Percentiles rank a stretch among this genome's conserved stretches.
Conservation (phyloP, 2,797 vertebrate genomes). For the Sparidentex hasta region DNA sequence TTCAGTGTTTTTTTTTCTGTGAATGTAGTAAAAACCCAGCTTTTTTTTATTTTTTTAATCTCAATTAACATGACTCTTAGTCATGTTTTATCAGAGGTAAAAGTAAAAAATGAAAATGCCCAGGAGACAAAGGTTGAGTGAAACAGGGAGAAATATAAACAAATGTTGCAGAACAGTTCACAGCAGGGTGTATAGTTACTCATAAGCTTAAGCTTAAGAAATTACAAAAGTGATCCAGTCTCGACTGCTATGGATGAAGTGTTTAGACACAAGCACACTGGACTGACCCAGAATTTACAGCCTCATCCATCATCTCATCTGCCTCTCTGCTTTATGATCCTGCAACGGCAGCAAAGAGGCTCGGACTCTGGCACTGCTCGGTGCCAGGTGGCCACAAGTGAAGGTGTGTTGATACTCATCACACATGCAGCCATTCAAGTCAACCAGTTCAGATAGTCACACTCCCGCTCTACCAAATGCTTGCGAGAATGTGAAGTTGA, state of each 20-base stretch:
- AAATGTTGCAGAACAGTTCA: background rate
- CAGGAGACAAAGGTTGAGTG: background rate
- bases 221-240: background rate
- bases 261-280: background rate
- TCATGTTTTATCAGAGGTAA: background rate
- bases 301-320: constrained; percentile 53
- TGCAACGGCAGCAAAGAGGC: constrained; percentile 3
- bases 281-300: constrained; percentile 12
- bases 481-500: constrained; percentile 10
- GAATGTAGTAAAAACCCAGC: too few species aligned
- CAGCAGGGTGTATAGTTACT: background rate
- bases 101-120: background rate
- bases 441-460: background rate
- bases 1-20: too few species aligned
- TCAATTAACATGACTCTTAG: too few species aligned
- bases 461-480: background rate
- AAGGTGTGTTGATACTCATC: background rate
- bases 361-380: background rate
- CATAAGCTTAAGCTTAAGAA: background rate
- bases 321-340: constrained; percentile 20
- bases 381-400: background rate
- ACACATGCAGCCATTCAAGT: background rate
- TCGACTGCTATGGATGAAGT: background rate
- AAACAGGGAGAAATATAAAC: too few species aligned
- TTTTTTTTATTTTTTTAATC: too few species aligned